A percentile compares a stretch with the other conserved stretches of the same genome.
phyloP scores from a whole-genome alignment of 2,797 vertebrate species.

The Astyanax mexicanus region DNA sequence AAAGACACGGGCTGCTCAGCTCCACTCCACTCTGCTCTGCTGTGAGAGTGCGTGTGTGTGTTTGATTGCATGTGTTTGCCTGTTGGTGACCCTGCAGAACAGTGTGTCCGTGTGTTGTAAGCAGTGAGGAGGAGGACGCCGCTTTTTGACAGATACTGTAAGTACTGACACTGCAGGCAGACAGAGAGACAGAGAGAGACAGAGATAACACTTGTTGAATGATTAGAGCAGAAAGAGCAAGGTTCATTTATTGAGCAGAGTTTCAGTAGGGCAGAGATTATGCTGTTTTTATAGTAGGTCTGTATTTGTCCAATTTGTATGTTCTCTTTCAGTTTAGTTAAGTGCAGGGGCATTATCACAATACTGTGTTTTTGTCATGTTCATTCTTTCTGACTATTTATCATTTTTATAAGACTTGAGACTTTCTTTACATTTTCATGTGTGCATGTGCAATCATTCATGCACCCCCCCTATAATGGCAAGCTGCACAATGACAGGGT shows the following conservation, averaged over 20 bases:
- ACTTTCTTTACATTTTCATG: too few relatives aligned
- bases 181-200: not conserved
- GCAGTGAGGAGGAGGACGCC: conserved; percentile 45
- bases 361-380: too few relatives aligned
- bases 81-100: not conserved
- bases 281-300: too few relatives aligned
- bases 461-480: too few relatives aligned
- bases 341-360: too few relatives aligned
- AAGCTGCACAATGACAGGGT: too few relatives aligned
- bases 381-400: too few relatives aligned
- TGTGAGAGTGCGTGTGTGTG: conserved; percentile 8
- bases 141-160: conserved; percentile 46
- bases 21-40: conserved; percentile 37
- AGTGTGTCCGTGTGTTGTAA: conserved; percentile 44
- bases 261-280: too few relatives aligned
- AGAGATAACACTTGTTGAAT: conserved; percentile 66
- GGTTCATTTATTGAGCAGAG: conserved; percentile 29
- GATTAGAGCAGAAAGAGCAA: conserved; percentile 46
- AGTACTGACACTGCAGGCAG: conserved; percentile 53
- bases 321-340: too few relatives aligned
- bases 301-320: too few relatives aligned
- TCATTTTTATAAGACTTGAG: too few relatives aligned
- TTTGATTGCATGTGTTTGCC: not conserved
- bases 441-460: too few relatives aligned
- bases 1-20: conserved; percentile 53